Evolutionary conservation across 2,888 invertebrate genomes (phyloP), one percentile per base, ranked within the genome.

Genomic region (Pyrrhosoma nymphula): DNA sequence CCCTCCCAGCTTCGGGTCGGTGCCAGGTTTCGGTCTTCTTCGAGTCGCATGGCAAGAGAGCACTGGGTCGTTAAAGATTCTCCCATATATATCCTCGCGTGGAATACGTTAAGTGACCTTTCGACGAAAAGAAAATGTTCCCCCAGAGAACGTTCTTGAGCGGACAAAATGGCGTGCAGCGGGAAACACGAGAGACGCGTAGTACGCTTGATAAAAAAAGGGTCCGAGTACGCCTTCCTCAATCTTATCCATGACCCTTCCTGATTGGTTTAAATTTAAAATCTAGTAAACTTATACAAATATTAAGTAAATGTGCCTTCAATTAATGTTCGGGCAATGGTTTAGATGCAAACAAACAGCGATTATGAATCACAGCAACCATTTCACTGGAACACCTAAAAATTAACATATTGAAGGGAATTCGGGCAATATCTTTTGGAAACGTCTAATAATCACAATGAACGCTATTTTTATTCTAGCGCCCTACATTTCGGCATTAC

Each of bases 11-110:
- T n/a, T 47, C 47, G 4, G 47, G 4, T 47, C 82, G 82, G 30
- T 35, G 82, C 30, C 14, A 35, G 82, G 82, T 82, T 82, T 26
- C 82, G 16, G 20, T 60, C 16, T 4, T 60, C 60, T 16, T 60
- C 8, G 47, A 60, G 60, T 60, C 35, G 35, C 82, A 35, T 35
- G 30, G 82, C 2, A 26, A 35, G 35, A 82, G 82, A 35, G 35
- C 30, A 82, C 82, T 35, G 82, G 82, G 82, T 82, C 82, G 82
- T 82, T 82, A 30, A 82, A 82, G 82, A 82, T 12, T 18, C 82
- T n/a, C 4, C 82, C 82, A 60, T 16, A 69, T 12, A 4, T n/a
- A 69, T n/a, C 69, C n/a, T 35, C 82, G 35, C 35, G 82, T 35
- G 12, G 82, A 35, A 82, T 69, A 30, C 82, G 82, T 82, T 6